These are phyloP conservation scores for Boloria euphrosyne DNA, from an alignment of 2,888 invertebrate species.

Conservation along the genomic window DNA sequence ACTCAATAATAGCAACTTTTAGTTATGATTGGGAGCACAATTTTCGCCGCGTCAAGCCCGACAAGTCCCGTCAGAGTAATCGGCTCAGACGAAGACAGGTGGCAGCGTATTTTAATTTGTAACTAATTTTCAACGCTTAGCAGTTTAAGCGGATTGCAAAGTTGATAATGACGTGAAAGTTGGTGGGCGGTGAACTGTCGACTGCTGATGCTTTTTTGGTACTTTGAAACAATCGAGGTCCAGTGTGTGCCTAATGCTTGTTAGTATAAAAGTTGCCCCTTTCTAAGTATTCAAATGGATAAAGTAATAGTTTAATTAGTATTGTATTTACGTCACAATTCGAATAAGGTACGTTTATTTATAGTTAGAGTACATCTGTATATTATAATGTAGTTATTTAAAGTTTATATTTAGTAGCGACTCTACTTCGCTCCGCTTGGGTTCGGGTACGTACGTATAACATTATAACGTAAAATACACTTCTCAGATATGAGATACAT, in stretches of 20 bases:
- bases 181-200: conserved; percentile 35
- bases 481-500: too few relatives aligned
- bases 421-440: too few relatives aligned
- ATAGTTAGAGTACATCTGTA: too few relatives aligned
- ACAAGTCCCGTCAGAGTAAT: conserved; percentile 51
- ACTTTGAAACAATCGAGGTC: conserved; percentile 30
- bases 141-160: conserved; percentile 72
- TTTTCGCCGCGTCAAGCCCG: conserved; percentile 39
- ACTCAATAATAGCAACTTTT: background rate
- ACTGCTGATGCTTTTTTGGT: conserved; percentile 34
- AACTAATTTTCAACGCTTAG: conserved; percentile 67
- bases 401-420: too few relatives aligned
- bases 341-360: background rate
- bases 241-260: conserved; percentile 13
- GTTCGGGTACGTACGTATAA: too few relatives aligned
- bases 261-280: conserved; percentile 12
- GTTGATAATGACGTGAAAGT: conserved; percentile 65
- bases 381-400: too few relatives aligned
- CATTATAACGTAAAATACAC: too few relatives aligned
- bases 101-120: conserved; percentile 67
- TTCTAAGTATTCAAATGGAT: conserved; percentile 15
- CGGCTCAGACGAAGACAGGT: conserved; percentile 67
- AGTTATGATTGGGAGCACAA: conserved; percentile 2
- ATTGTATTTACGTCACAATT: background rate
- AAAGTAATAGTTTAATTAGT: background rate